Evolutionary conservation across 1,140 invertebrate species (phyloP), one percentile per base, ranked within the genome.

Genomic region (Hyles vespertilio): DNA sequence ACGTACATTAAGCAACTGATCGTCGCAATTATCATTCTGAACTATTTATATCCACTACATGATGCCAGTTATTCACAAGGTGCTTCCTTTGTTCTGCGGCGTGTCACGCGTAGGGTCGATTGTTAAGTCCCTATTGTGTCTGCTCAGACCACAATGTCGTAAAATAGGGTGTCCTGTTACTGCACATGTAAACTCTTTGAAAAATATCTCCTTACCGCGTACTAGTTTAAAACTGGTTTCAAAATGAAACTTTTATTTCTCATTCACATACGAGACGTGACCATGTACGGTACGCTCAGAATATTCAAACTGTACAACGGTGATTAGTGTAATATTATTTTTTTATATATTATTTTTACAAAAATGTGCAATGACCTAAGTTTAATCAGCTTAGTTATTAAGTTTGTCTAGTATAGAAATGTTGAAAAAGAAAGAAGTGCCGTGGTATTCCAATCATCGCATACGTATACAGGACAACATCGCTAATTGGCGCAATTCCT

Each of bases 381-480:
- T 45, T 36, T 47, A 50, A 52, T 65, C 47, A 40, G 51, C 32
- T n/a, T 49, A n/a, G 12, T 49, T 52, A 57, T 40, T 62, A 58
- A 63, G 50, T 64, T 60, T 47, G 11, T 36, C n/a, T 49, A 58
- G 53, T 49, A 32, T 69, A 50, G 69, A 72, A 63, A 87, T 88
- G 84, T 72, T 89, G 57, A 88, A 84, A 69, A 87, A 78, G 57
- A 83, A 83, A 51, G 79, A 88, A 65, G 69, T 71, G 55, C 77
- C 81, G 8, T 89, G 84, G 84, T 82, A 85, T 59, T 72, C 81
- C 11, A 82, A 81, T 67, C 77, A 83, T 59, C 63, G 78, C 32
- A 77, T 85, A 22, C 70, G 84, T 49, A 74, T 80, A 32, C 77
- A 80, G 32, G 81, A 88, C 59, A 84, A 83, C 62, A 75, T 81